Base-by-base conservation (phyloP, 2,888 invertebrate genomes). In the Perizoma affinitatum region DNA sequence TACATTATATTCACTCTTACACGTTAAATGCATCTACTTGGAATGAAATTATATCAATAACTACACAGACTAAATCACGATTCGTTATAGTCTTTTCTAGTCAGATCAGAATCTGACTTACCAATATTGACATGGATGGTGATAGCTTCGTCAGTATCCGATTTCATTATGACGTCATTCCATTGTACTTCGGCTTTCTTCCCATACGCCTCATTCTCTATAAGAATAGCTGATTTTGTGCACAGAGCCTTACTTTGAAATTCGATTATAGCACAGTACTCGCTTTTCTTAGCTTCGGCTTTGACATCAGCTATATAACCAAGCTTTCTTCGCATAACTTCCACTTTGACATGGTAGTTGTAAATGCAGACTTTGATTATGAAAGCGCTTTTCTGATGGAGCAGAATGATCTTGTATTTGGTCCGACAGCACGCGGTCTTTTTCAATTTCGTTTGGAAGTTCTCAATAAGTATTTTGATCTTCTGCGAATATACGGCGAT, bases 341-440 rank as follows among this genome's bases (percentile, higher is more conserved):
- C 91, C 0, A 92, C 91, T 74, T 82, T 82, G 0, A 92, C 90
- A 64, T 90, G 89, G 63, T 92, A 92, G 64, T 92, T 92, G 75
- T 90, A 91, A 54, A 92, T 89, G 74, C 90, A 91, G 0, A 93
- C 89, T 83, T 92, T 91, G 73, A 93, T 90, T 43, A 92, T 86
- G 65, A 93, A 93, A 9, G 91, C 92, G 71, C 90, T 90, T 73
- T 91, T 91, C 64, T 91, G 87, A 61, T 90, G 84, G 0, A 93
- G 79, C 4, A 93, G 67, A 6, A 91, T 81, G 35, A 92, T 90
- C 71, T 92, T 92, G 77, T 92, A 93, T 66, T 92, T 92, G 0
- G 92, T 90, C 74, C 89, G 77, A 68, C 90, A 90, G 74, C 88
- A 92, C 1, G 91, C 91, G 1, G 92, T 91, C 65, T 90, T 90